phyloP scores from a whole-genome alignment of 1,140 invertebrate genomes.

The Phocides pigmalion region DNA sequence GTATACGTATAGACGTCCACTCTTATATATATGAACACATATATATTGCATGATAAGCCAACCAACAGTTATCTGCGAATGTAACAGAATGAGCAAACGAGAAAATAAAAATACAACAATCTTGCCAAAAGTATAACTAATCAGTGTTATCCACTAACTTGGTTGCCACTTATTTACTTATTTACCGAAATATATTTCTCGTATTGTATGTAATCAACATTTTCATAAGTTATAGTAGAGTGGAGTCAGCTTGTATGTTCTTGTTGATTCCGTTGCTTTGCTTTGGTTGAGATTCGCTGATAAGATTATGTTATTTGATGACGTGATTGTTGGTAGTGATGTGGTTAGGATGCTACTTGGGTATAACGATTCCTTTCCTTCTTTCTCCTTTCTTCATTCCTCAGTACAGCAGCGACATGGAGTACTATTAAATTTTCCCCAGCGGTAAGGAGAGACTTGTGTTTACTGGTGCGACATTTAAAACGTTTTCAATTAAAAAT shows the following conservation, averaged over 20 bases:
- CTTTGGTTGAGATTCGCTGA: not conserved
- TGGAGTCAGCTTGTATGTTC: not conserved
- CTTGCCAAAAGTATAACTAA: conserved; percentile 13
- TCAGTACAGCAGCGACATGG: no score
- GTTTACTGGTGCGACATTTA: no score
- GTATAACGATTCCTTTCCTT: not conserved
- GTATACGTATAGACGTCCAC: no score
- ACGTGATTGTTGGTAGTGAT: not conserved
- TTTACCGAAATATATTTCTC: conserved; percentile 19
- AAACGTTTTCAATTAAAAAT: no score
- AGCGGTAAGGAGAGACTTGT: no score
- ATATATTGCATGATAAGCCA: no score
- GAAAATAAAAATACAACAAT: not conserved
- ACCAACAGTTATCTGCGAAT: no score
- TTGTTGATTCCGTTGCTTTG: not conserved
- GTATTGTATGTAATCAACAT: conserved; percentile 27
- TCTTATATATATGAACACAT: no score
- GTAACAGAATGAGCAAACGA: no score
- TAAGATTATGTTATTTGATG: not conserved
- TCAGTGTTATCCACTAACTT: conserved; percentile 30
- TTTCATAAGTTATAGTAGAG: conserved; percentile 9
- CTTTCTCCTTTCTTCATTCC: no score
- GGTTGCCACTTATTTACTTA: not conserved
- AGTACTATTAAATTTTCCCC: no score
- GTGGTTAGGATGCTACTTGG: not conserved